phyloP scores from a whole-genome alignment of 37 sponge, comb jelly and placozoan species.

The Diacarnus erythraeanus region DNA sequence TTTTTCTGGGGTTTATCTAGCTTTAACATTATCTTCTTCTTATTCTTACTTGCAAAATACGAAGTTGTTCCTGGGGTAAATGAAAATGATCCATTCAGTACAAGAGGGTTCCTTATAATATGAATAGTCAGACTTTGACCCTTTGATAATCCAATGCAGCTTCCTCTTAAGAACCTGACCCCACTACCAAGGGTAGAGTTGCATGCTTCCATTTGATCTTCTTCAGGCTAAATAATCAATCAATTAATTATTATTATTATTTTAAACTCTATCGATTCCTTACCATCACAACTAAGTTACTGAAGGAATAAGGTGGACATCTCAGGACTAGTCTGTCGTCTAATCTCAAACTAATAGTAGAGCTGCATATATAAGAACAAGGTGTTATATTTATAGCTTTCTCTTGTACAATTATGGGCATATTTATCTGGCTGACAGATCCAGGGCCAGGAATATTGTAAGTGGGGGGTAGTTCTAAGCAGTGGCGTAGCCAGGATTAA shows the following conservation, averaged over 20 bases:
- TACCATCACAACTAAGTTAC: neutral
- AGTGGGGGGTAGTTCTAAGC: no score
- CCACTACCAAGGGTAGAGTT: neutral
- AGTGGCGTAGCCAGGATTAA: no score
- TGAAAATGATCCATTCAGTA: neutral
- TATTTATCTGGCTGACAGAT: no score
- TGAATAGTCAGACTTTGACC: no score
- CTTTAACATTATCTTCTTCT: neutral
- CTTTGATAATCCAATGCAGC: no score
- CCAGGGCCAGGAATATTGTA: no score
- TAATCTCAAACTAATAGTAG: neutral
- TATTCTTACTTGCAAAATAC: constrained; percentile 1
- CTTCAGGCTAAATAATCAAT: neutral
- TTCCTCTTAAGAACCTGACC: neutral
- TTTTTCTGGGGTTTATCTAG: no score
- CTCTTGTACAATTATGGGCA: no score
- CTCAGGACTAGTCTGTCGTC: neutral
- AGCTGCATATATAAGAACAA: neutral
- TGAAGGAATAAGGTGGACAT: neutral
- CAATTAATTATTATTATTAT: no score
- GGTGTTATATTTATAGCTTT: no score
- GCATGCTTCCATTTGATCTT: neutral
- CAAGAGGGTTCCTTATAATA: no score
- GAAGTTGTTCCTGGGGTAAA: neutral
- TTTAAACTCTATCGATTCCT: neutral